phyloP scores from a whole-genome alignment of 2,797 vertebrate species.

The Pithecia hirsuta region DNA sequence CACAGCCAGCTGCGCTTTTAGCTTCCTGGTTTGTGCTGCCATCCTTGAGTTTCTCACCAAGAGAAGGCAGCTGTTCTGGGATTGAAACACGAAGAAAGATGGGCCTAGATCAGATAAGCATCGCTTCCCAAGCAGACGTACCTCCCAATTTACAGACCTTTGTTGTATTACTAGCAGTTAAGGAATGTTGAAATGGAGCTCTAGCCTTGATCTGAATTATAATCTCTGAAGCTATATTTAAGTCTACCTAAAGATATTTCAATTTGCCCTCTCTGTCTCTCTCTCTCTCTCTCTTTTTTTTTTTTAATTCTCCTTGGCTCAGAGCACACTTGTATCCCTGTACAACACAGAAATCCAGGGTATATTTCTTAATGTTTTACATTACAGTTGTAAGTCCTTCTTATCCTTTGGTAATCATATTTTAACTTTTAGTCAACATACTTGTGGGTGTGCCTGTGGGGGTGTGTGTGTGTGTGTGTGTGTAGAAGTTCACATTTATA shows the following conservation, averaged over 20 bases:
- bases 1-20: not conserved
- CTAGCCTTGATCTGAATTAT: constrained; percentile 81
- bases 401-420: constrained; percentile 71
- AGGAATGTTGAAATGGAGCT: constrained; percentile 83
- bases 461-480: not conserved
- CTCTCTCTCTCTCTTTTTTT: rapidly evolving
- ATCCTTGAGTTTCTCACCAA: constrained; percentile 56
- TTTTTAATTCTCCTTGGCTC: constrained; percentile 60
- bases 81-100: constrained; percentile 87
- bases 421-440: constrained; percentile 70
- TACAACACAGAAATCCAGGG: constrained; percentile 57
- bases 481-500: constrained; percentile 57
- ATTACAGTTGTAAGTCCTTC: constrained; percentile 66
- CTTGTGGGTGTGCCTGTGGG: constrained; percentile 50
- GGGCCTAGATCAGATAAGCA: constrained; percentile 84
- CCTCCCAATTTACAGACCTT: constrained; percentile 82
- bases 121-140: constrained; percentile 80
- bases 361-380: constrained; percentile 66
- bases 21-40: constrained; percentile 57
- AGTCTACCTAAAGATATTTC: constrained; percentile 78
- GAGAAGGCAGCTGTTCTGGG: constrained; percentile 81
- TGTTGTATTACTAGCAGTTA: constrained; percentile 79
- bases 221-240: constrained; percentile 78
- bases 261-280: constrained; percentile 58
- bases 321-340: constrained; percentile 35